Base-by-base conservation (phyloP, 1,140 invertebrate genomes). In the Leptonema lineaticorne region DNA sequence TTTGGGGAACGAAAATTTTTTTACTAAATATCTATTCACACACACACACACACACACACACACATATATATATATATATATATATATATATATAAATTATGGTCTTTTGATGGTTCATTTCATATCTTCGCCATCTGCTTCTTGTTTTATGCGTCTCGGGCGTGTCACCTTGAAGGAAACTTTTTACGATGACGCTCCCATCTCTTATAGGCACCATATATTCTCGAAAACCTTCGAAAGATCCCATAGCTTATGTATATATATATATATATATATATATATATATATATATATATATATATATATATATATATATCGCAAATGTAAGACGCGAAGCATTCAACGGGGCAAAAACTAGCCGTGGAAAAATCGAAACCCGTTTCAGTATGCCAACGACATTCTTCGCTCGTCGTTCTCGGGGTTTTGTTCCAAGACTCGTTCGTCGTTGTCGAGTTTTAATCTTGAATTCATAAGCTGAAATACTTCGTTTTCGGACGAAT, bases 81-180 rank as follows among this genome's bases (percentile, higher is more conserved):
- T 14, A 16, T 14, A 6, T 33, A 33, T 11, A 11, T 33, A 11
- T 33, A 33, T 33, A 33, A 33, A 5, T 33, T 33, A 11, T 6
- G 4, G 45, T 20, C 6, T 48, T 48, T 48, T 6, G 30, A 33
- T 64, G 62, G 46, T 33, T 28, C 62, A 64, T 64, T 64, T 64
- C 62, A 64, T 64, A 64, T 64, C 62, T 64, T 37, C 18, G 29
- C 24, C 41, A 64, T 45, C 62, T 33, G 62, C 30, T 41, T 27
- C 62, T 45, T 26, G 29, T 64, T 53, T 64, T 64, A 64, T 50
- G 62, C 46, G 30, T 45, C 62, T 50, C 62, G 22, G 62, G 8
- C 62, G 41, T 64, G 62, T 64, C 45, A 64, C 62, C 62, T 64
- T 53, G 11, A 26, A 1, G 28, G 45, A 64, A 64, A 64, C 62